Conservation (phyloP, 2,888 invertebrate species). For the Lamellibrachia satsuma region DNA sequence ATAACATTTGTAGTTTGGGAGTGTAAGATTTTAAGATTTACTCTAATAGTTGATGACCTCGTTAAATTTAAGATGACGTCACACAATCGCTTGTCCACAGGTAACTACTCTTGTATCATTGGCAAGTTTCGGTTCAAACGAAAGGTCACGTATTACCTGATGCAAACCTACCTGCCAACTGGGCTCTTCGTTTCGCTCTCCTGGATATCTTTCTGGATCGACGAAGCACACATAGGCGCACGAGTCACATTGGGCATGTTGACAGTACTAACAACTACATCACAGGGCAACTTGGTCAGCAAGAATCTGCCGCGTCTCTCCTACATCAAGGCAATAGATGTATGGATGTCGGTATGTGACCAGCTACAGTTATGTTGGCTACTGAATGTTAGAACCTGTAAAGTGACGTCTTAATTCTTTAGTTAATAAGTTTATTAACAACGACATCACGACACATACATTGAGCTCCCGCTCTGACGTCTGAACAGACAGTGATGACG, state of each 20-base stretch:
- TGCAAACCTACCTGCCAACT: not conserved
- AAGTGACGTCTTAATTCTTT: too few relatives aligned
- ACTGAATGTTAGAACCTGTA: too few relatives aligned
- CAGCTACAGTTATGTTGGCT: not conserved
- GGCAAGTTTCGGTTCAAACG: not conserved
- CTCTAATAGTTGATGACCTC: too few relatives aligned
- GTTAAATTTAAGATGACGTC: too few relatives aligned
- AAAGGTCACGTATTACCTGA: not conserved
- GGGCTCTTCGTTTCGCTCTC: not conserved
- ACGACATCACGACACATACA: too few relatives aligned
- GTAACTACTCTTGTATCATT: too few relatives aligned
- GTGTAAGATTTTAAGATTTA: too few relatives aligned
- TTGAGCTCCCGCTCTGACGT: too few relatives aligned
- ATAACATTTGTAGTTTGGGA: too few relatives aligned
- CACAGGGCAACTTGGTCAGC: slow-evolving; percentile 31
- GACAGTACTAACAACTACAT: slow-evolving; percentile 38
- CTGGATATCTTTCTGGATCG: not conserved
- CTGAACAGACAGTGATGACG: too few relatives aligned
- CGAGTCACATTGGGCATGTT: slow-evolving; percentile 9
- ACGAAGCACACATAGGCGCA: not conserved
- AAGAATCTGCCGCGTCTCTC: slow-evolving; percentile 31
- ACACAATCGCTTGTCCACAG: too few relatives aligned
- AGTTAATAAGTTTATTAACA: too few relatives aligned
- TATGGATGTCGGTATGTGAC: slow-evolving; percentile 43
- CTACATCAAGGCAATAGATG: slow-evolving; percentile 40